Conservation (phyloP, 2,888 invertebrate genomes). For the Acholoe squamosa region DNA sequence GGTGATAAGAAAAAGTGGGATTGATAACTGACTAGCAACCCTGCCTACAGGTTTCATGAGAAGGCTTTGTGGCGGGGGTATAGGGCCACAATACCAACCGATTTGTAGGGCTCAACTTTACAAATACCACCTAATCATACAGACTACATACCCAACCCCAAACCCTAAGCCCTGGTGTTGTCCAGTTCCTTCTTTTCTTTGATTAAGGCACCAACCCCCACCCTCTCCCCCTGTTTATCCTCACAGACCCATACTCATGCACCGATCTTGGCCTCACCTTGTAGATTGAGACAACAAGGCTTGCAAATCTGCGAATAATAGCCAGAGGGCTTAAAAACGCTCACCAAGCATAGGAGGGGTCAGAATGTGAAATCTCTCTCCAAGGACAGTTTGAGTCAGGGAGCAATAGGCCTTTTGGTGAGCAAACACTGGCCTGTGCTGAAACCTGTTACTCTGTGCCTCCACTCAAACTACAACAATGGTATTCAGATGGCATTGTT, state of each 20-base stretch:
- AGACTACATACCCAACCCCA: not conserved
- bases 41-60: no score
- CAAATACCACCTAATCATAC: not conserved
- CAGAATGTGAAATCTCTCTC: not conserved
- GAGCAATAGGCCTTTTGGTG: not conserved
- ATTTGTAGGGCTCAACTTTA: slow-evolving; percentile 20
- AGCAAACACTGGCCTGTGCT: slow-evolving; percentile 21
- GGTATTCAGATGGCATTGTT: not conserved
- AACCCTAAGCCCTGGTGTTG: not conserved
- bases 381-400: not conserved
- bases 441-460: not conserved
- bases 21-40: no score
- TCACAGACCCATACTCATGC: slow-evolving; percentile 8
- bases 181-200: not conserved
- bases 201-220: slow-evolving; percentile 2
- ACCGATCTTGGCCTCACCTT: not conserved
- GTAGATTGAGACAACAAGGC: not conserved
- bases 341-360: not conserved
- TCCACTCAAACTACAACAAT: not conserved
- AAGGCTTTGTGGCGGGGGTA: not conserved
- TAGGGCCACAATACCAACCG: not conserved
- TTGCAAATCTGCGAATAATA: slow-evolving; percentile 12
- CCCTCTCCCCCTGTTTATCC: slow-evolving; percentile 16
- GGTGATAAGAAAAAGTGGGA: not conserved
- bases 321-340: not conserved